Evolutionary conservation across 2,797 vertebrate species (phyloP), one percentile per base, ranked within the genome.

Genomic region (Typhlichthys eigenmanni): DNA sequence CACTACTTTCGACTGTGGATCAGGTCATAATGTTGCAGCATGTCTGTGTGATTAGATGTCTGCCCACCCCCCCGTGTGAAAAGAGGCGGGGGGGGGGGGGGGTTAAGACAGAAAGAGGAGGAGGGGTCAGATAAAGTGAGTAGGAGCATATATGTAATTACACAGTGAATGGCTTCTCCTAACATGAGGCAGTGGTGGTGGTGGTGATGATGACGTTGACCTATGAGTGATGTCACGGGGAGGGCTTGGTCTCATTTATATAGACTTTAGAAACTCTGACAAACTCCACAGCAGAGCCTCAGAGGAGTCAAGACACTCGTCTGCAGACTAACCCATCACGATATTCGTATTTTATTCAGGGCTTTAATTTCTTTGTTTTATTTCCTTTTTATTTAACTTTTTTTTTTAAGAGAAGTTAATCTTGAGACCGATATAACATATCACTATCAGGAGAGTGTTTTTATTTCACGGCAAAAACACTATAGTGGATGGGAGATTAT

Each of bases 221-320:
- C 81, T 2, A 47, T 1, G 10, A 52, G 62, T 93, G 91, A 92
- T 91, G 91, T 92, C 90, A 92, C 62, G 80, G 78, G 79, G 72
- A 75, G 85, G 85, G 72, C 55, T 84, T 47, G 64, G 65, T 82
- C 83, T 65, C 64, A 58, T 78, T 81, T 88, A 92, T 79, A 90
- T 85, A 83, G 82, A 78, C 80, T 62, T 67, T 66, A 70, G 48
- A 57, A 73, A 61, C 55, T 61, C 62, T 50, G 55, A 50, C 53
- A 53, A 57, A 64, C 59, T 72, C 62, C 67, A 75, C 58, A 59
- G 29, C 54, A 53, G 58, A 64, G 62, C 65, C 13, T 13, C 75
- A 67, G 59, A 46, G 58, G 54, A 12, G 56, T 61, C 57, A 69
- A 76, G 65, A 13, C 38, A 12, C 66, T 51, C 47, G 4, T 29